phyloP scores from a whole-genome alignment of 30 jellyfish, hydroid and myxozoan genomes.

The Aurelia sp. region DNA sequence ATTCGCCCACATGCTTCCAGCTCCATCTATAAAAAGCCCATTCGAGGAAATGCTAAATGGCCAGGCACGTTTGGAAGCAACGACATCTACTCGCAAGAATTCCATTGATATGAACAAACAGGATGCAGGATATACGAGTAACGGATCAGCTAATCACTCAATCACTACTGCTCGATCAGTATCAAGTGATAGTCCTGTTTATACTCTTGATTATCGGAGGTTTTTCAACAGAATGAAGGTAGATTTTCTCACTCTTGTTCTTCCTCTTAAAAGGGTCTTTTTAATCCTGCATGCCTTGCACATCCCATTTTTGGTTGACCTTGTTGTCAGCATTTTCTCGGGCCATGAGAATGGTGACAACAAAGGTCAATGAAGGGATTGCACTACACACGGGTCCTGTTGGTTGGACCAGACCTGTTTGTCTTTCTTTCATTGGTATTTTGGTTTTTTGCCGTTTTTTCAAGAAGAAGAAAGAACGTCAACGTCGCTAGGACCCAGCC shows the following conservation, averaged over 20 bases:
- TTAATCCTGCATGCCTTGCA: too few species aligned
- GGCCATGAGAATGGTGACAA: too few species aligned
- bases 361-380: too few species aligned
- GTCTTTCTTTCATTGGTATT: too few species aligned
- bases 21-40: constrained; percentile 35
- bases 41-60: constrained; percentile 23
- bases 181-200: constrained; percentile 3
- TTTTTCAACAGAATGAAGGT: constrained; percentile 42
- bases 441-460: too few species aligned
- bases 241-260: background rate
- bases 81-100: background rate
- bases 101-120: background rate
- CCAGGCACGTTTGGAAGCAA: background rate
- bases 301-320: too few species aligned
- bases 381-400: too few species aligned
- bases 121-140: constrained; percentile 33
- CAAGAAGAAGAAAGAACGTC: too few species aligned
- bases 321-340: too few species aligned
- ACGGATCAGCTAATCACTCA: constrained; percentile 5
- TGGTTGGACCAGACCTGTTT: too few species aligned
- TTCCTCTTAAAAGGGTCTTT: too few species aligned
- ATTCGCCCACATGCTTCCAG: constrained; percentile 30
- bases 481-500: too few species aligned
- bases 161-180: constrained; percentile 13
- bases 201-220: constrained; percentile 21